phyloP scores from a whole-genome alignment of 2,888 invertebrate genomes.

The Chironomus tentans region DNA sequence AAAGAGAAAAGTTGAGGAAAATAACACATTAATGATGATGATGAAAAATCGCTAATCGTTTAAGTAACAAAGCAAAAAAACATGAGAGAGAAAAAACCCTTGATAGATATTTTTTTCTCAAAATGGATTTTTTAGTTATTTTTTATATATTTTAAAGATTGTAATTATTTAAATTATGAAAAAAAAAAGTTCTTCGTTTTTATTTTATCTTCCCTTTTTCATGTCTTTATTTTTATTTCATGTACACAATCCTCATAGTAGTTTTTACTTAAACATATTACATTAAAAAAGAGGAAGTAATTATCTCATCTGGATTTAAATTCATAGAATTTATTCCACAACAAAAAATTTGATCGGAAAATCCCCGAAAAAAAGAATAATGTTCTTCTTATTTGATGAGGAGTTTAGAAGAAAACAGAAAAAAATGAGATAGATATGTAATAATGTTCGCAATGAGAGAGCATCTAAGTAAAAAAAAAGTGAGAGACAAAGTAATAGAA shows the following conservation, averaged over 20 bases:
- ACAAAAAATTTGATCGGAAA: too few species aligned
- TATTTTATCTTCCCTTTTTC: neutral
- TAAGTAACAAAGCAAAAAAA: neutral
- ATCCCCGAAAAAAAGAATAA: neutral
- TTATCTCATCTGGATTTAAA: too few species aligned
- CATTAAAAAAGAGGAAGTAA: too few species aligned
- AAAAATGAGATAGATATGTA: neutral
- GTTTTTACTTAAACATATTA: too few species aligned
- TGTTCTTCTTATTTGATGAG: neutral
- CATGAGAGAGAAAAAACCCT: neutral
- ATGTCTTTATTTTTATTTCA: neutral
- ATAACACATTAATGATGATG: neutral
- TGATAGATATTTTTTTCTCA: neutral
- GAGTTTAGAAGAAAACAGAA: neutral
- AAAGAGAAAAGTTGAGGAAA: too few species aligned
- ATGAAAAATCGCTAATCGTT: neutral
- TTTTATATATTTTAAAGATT: neutral
- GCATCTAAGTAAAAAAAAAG: neutral
- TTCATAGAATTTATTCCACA: too few species aligned
- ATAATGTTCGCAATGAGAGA: neutral
- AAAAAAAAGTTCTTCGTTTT: neutral
- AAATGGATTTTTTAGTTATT: neutral
- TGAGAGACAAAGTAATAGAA: neutral
- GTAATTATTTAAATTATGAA: neutral
- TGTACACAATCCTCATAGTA: neutral